Conservation (phyloP, 2,113 vertebrate species). For the Channa maculata region DNA sequence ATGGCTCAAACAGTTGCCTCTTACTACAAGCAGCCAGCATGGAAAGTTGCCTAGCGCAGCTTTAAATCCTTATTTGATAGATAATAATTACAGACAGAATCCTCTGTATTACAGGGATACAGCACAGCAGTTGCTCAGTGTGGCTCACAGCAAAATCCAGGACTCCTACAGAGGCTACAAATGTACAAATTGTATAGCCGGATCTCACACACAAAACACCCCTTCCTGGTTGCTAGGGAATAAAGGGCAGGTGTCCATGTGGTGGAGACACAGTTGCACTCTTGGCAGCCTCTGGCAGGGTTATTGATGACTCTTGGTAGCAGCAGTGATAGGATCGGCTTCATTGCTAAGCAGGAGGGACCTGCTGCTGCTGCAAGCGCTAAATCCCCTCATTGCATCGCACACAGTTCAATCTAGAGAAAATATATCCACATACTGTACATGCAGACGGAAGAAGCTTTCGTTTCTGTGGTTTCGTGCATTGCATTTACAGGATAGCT, state of each 20-base stretch:
- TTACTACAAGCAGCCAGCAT: constrained; percentile 28
- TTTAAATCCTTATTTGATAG: constrained; percentile 49
- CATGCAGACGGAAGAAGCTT: neutral
- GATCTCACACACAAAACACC: constrained; percentile 6
- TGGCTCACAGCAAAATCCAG: constrained; percentile 37
- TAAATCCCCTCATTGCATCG: constrained; percentile 34
- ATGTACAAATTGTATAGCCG: constrained; percentile 30
- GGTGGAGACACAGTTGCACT: constrained; percentile 2
- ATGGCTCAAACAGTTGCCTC: constrained; percentile 7
- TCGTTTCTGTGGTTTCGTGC: constrained; percentile 1
- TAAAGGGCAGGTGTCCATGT: constrained; percentile 47
- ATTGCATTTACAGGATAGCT: neutral
- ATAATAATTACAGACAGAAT: constrained; percentile 58
- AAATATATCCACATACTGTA: constrained; percentile 10
- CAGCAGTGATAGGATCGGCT: constrained; percentile 58
- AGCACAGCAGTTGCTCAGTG: constrained; percentile 47
- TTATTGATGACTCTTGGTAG: constrained; percentile 69
- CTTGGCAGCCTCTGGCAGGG: constrained; percentile 35
- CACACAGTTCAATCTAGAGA: constrained; percentile 8
- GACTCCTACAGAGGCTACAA: constrained; percentile 35
- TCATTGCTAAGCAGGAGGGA: constrained; percentile 31
- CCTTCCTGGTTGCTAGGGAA: constrained; percentile 26
- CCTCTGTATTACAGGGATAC: constrained; percentile 36
- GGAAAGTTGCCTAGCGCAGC: constrained; percentile 38
- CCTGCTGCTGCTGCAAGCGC: constrained; percentile 19